Evolutionary conservation across 2,113 vertebrate genomes (phyloP), one percentile per base, ranked within the genome.

Genomic region (Lophura nycthemera): DNA sequence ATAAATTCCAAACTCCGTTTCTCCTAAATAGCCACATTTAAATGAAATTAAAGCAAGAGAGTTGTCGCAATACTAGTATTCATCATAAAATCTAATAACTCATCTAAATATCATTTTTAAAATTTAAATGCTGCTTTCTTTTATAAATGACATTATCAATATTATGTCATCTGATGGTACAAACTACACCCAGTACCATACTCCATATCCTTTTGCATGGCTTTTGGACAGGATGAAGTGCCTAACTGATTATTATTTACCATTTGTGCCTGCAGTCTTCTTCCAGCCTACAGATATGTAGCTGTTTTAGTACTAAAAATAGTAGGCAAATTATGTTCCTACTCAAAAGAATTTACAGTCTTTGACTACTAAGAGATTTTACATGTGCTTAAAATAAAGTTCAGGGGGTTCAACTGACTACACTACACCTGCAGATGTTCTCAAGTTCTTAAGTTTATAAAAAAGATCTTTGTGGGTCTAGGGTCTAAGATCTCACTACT

Each of bases 1-100:
- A 91, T 61, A 90, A 90, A 93, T 80, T 57, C 17, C 42, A 73
- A 64, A 88, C 16, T 60, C 57, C 73, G 12, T 80, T 89, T 74
- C 67, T 69, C 5, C 15, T 47, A 50, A 47, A 52, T n/a, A 84
- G 25, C 2, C 47, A 81, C 20, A 85, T 64, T 82, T 71, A 93
- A 82, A 84, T 54, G 52, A 86, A 86, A 93, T 8, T 34, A 66
- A 92, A 73, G 13, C 13, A 88, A 7, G 10, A 54, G 4, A 67
- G 10, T 56, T 78, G 6, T 27, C 56, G 47, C 12, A 30, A 25
- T 57, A n/a, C 2, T 56, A 54, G 66, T 67, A 29, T 13, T 61
- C 47, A 63, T 77, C 20, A 36, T 66, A 66, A 52, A 94, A 76
- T 3, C 8, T 73, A 60, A 30, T 8, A 86, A 27, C 4, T 66